Conservation (phyloP, 2,888 invertebrate species). For the Eurois occulta region DNA sequence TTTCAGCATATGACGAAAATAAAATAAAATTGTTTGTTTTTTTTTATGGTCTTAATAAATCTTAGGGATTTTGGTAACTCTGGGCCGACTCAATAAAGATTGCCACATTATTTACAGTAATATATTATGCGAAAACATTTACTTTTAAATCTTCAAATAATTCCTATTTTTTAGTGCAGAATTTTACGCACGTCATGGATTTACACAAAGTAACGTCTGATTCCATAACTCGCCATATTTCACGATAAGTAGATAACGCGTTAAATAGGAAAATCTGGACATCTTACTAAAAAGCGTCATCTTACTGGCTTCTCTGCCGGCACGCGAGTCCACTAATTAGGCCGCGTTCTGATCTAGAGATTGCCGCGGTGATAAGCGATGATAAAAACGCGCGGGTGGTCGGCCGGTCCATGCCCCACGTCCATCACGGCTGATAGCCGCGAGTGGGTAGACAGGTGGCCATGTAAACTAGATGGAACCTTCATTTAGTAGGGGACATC, state of each 20-base stretch:
- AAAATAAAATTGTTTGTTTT: not conserved
- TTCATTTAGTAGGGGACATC: constrained; percentile 10
- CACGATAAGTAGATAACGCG: not conserved
- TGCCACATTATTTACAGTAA: not conserved
- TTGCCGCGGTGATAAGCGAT: constrained; percentile 71
- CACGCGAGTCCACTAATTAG: constrained; percentile 85
- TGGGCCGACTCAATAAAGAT: not conserved
- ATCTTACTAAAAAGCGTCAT: constrained; percentile 64
- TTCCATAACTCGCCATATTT: not conserved
- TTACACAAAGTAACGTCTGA: not conserved
- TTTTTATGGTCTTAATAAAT: not conserved
- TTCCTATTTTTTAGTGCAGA: not conserved
- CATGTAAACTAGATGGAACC: constrained; percentile 17
- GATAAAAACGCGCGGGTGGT: constrained; percentile 75
- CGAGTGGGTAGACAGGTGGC: constrained; percentile 40
- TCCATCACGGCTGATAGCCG: constrained; percentile 61
- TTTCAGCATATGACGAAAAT: not conserved
- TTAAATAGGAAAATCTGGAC: constrained; percentile 14
- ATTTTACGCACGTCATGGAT: not conserved
- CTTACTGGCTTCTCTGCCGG: constrained; percentile 68
- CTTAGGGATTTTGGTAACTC: not conserved
- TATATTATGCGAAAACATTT: not conserved
- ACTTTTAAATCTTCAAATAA: not conserved
- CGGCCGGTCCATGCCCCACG: constrained; percentile 57
- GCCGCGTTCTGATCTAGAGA: constrained; percentile 78